Evolutionary conservation across 2,888 invertebrate species (phyloP), one percentile per base, ranked within the genome.

Genomic region (Conus canariensis): DNA sequence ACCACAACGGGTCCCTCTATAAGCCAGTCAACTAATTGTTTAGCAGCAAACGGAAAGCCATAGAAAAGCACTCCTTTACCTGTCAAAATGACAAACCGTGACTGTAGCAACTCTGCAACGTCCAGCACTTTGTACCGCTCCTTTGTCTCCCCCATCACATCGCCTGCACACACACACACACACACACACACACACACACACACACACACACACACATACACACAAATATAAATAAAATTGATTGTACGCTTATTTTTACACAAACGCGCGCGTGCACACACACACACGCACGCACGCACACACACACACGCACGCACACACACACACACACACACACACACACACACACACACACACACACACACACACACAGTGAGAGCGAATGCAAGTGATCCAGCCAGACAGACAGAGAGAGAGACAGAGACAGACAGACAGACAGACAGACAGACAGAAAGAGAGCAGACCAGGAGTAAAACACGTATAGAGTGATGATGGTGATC

Each of bases 31-130:
- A 45, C 2, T 45, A 45, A 45, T 45, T 45, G 30, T 45, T 45
- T 45, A 45, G 4, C 45, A 45, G 45, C 45, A 2, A 45, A 45
- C 45, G 45, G 45, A 45, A 45, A 4, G 45, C 45, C 45, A 45
- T 45, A 45, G 45, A 45, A 2, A 45, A 45, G 45, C 45, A 3
- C 45, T 45, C 45, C 45, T 10, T 16, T 58, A 97, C 97, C 99
- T 92, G 98, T 98, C 93, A 99, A 98, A 95, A 98, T 97, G 92
- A 98, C 98, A 97, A 98, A 98, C 97, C 98, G 98, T 91, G 98
- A 98, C 96, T 98, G 98, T 91, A 99, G 97, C 93, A 98, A 97
- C 96, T 98, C 98, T 82, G 98, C 98, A 94, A 99, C 98, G 96
- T 98, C 98, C 93, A 97, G 97, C 90, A 98, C 98, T 93, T 97